Conservation (phyloP, 2,797 vertebrate genomes). For the Catamblyrhynchus diadema region DNA sequence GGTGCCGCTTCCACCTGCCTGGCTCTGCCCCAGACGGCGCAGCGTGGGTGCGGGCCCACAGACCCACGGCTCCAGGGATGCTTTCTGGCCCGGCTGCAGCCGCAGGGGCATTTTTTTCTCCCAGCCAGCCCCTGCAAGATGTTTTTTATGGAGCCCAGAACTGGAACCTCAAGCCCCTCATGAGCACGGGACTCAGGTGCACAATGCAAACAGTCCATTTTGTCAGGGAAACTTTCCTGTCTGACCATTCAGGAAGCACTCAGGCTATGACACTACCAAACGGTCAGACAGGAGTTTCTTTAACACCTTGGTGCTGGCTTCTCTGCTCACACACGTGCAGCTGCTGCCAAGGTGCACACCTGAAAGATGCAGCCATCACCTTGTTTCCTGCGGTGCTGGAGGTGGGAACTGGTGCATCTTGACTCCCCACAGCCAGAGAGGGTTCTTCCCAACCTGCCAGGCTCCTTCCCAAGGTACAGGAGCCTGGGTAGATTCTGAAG, state of each 20-base stretch:
- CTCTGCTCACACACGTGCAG: not conserved
- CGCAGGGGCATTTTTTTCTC: not conserved
- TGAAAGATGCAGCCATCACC: not conserved
- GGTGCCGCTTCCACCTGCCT: not conserved
- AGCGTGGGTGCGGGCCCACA: fast-evolving
- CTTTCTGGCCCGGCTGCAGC: not conserved
- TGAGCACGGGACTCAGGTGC: not conserved
- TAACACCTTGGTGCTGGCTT: not conserved
- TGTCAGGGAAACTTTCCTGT: not conserved
- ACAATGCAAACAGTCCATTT: not conserved
- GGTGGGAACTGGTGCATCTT: not conserved
- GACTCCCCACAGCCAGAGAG: not conserved
- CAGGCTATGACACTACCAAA: not conserved
- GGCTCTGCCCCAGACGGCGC: not conserved
- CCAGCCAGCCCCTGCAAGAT: not conserved
- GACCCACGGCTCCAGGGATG: not conserved
- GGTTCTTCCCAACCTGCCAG: not conserved
- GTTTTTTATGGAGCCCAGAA: not conserved
- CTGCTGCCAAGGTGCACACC: not conserved
- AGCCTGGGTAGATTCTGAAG: not conserved
- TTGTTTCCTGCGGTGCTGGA: fast-evolving
- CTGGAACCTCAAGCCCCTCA: fast-evolving
- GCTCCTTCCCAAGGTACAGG: not conserved
- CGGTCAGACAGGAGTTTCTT: not conserved
- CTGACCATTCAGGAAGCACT: not conserved